Percentiles rank a stretch among this genome's conserved stretches.
phyloP scores from a whole-genome alignment of 2,797 vertebrate species.

The Pseudotriccus pelzelni region DNA sequence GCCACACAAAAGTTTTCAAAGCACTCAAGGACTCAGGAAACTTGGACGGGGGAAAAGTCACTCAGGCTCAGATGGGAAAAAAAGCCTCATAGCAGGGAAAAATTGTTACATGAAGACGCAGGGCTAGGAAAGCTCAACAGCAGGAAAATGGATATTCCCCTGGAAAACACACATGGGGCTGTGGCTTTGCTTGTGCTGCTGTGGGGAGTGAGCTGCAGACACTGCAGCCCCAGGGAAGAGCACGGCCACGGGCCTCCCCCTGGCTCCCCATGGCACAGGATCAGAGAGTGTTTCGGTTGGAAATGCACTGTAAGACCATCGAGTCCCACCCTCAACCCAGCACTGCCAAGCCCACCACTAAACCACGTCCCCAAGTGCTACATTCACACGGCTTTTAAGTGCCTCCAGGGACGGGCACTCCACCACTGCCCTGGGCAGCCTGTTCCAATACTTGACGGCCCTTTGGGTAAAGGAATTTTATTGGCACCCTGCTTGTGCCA shows the following conservation, averaged over 20 bases:
- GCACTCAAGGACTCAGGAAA: neutral
- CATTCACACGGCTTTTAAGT: neutral
- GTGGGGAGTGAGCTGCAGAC: neutral
- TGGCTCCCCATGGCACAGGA: neutral
- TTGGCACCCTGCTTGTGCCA: neutral
- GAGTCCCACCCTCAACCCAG: neutral
- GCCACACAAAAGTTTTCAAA: neutral
- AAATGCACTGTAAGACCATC: neutral
- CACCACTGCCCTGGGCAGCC: neutral
- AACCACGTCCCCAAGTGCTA: neutral
- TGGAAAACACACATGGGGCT: neutral
- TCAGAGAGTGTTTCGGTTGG: neutral
- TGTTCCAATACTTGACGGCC: neutral
- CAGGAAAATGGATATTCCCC: neutral
- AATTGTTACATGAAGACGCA: neutral
- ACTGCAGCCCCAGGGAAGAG: neutral
- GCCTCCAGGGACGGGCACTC: too few relatives aligned
- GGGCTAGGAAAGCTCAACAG: neutral
- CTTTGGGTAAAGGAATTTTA: neutral
- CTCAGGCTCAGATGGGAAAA: neutral
- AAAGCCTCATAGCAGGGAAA: neutral
- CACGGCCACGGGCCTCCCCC: fast-evolving
- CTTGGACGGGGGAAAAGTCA: neutral
- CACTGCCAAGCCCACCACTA: neutral
- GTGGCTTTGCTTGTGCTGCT: neutral